Conservation (phyloP, 2,888 invertebrate genomes). For the Salticus scenicus region DNA sequence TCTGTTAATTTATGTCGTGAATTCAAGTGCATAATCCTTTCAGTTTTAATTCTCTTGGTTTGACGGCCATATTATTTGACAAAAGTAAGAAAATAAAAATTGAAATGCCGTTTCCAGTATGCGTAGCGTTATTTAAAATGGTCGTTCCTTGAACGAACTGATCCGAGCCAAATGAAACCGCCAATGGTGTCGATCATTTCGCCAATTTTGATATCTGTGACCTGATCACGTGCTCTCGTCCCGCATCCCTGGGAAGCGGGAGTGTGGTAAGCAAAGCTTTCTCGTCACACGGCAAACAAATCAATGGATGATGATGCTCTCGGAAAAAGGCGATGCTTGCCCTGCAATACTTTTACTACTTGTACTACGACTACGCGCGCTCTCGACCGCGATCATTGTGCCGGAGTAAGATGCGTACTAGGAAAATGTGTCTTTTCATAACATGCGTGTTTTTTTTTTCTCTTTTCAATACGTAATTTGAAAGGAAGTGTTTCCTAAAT, state of each 20-base stretch:
- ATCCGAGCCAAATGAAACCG: not conserved
- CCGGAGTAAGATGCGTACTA: slow-evolving; percentile 9
- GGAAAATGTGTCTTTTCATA: not conserved
- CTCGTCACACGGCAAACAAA: slow-evolving; percentile 55
- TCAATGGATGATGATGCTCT: slow-evolving; percentile 53
- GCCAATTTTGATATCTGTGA: not conserved
- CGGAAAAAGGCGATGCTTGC: slow-evolving; percentile 58
- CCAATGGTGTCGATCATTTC: not conserved
- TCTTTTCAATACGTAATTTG: no score
- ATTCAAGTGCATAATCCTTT: no score
- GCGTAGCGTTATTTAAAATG: no score
- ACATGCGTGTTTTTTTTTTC: no score
- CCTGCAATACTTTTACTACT: slow-evolving; percentile 43
- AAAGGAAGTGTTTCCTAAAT: no score
- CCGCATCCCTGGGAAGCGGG: slow-evolving; percentile 33
- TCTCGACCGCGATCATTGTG: slow-evolving; percentile 7
- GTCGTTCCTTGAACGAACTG: no score
- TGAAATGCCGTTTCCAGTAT: no score
- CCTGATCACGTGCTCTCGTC: slow-evolving; percentile 48
- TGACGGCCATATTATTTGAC: no score
- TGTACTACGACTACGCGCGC: slow-evolving; percentile 54
- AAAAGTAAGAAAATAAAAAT: no score
- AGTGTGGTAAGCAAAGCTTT: slow-evolving; percentile 47
- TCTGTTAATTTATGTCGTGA: no score
- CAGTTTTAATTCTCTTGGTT: no score